Conservation (phyloP, 2,888 invertebrate species). For the Apoderus coryli region DNA sequence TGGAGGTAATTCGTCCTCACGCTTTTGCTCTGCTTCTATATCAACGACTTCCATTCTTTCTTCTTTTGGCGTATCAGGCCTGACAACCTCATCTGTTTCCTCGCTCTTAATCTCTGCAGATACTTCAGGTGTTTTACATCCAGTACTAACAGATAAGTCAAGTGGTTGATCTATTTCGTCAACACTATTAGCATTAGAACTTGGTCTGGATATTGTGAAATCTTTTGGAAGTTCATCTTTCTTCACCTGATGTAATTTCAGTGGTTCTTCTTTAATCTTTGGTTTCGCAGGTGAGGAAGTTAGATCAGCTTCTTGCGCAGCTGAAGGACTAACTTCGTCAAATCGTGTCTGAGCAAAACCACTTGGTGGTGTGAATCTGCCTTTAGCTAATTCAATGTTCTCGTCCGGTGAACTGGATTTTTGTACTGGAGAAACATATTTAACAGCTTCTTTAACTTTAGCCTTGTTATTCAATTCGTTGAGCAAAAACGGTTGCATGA, state of each 20-base stretch:
- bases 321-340: constrained; percentile 44
- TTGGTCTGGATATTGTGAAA: constrained; percentile 24
- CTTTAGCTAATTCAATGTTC: constrained; percentile 25
- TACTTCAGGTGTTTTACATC: constrained; percentile 8
- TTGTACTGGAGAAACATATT: constrained; percentile 35
- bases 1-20: constrained; percentile 34
- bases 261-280: constrained; percentile 13
- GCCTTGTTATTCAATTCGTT: constrained; percentile 32
- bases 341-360: constrained; percentile 25
- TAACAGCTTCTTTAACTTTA: constrained; percentile 31
- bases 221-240: constrained; percentile 27
- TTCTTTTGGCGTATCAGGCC: constrained; percentile 30
- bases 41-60: constrained; percentile 44
- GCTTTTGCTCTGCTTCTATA: constrained; percentile 28
- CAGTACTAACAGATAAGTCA: constrained; percentile 47
- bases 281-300: constrained; percentile 53
- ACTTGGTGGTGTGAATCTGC: constrained; percentile 43
- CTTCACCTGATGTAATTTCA: constrained; percentile 17
- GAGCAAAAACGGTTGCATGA: constrained; percentile 50
- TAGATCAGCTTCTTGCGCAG: constrained; percentile 50
- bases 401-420: constrained; percentile 16
- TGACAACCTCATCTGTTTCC: constrained; percentile 7
- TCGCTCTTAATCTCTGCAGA: constrained; percentile 11
- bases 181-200: constrained; percentile 24
- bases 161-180: constrained; percentile 52